A percentile compares a stretch with the other conserved stretches of the same genome.
Evolutionary conservation across 2,797 vertebrate genomes (phyloP).

Genomic region (Nyctibius grandis): DNA sequence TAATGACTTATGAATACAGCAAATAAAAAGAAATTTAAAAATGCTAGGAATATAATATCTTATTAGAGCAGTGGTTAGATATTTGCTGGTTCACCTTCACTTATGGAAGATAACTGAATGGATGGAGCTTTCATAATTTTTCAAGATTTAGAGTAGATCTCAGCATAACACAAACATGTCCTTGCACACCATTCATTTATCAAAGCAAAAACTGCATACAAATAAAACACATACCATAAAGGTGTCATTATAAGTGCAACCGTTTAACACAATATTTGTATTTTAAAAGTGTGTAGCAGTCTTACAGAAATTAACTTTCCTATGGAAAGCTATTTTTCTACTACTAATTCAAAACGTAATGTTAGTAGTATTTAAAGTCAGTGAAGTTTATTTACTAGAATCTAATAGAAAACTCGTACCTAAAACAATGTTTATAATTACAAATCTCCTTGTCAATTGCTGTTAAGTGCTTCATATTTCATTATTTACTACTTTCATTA

Average conservation of each 20-base stretch:
- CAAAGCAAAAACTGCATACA: neutral
- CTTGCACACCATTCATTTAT: neutral
- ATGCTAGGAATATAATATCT: neutral
- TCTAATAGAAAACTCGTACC: neutral
- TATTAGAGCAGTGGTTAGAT: neutral
- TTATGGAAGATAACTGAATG: slow-evolving; percentile 5
- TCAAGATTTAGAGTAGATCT: neutral
- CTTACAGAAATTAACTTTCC: neutral
- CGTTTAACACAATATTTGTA: neutral
- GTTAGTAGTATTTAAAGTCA: neutral
- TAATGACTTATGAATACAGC: neutral
- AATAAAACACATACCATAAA: neutral
- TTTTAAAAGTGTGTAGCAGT: neutral
- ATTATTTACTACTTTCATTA: neutral
- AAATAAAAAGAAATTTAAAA: neutral
- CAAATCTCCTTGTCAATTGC: neutral
- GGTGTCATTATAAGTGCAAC: neutral
- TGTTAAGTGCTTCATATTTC: slow-evolving; percentile 32
- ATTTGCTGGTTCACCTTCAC: neutral
- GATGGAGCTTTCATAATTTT: neutral
- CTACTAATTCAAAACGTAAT: neutral
- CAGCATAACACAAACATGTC: neutral
- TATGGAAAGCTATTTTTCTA: neutral
- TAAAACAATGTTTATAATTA: neutral
- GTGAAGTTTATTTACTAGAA: neutral